Evolutionary conservation across 2,113 vertebrate species (phyloP).

Genomic region (Brachirus orientalis): DNA sequence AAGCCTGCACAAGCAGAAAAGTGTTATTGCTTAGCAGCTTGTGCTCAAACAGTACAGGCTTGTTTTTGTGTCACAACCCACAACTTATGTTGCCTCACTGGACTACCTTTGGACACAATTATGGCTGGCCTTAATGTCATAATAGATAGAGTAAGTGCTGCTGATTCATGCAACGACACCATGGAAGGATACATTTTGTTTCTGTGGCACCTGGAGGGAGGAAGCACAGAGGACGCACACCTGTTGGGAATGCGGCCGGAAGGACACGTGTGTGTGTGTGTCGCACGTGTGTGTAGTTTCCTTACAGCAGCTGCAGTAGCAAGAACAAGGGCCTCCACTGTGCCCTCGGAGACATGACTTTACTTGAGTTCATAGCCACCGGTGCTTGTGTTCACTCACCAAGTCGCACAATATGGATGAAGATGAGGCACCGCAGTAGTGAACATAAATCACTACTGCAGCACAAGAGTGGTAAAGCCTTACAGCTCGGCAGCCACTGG

Average conservation of each 20-base stretch:
- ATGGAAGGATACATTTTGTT: background rate
- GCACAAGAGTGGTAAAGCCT: background rate
- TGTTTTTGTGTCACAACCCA: too few relatives aligned
- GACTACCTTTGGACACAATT: too few relatives aligned
- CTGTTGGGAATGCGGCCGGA: conserved; percentile 55
- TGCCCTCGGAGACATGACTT: conserved; percentile 53
- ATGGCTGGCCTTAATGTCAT: too few relatives aligned
- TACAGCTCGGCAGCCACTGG: conserved; percentile 5
- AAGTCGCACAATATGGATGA: conserved; percentile 47
- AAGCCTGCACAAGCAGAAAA: background rate
- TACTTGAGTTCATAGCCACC: conserved; percentile 38
- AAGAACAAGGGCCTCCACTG: conserved; percentile 62
- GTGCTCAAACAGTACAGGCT: conserved; percentile 2
- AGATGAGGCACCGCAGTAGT: conserved; percentile 9
- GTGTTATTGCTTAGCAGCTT: background rate
- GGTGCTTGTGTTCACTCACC: conserved; percentile 22
- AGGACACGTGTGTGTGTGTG: conserved; percentile 29
- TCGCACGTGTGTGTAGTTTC: conserved; percentile 13
- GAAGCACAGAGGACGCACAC: conserved; percentile 36
- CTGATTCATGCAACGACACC: background rate
- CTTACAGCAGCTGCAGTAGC: conserved; percentile 58
- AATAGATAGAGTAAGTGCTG: conserved; percentile 8
- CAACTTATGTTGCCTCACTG: conserved; percentile 4
- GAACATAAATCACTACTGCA: conserved; percentile 42
- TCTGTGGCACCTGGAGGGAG: conserved; percentile 24